Base-by-base conservation (phyloP, 1,140 invertebrate species). In the Plutomurus gul region DNA sequence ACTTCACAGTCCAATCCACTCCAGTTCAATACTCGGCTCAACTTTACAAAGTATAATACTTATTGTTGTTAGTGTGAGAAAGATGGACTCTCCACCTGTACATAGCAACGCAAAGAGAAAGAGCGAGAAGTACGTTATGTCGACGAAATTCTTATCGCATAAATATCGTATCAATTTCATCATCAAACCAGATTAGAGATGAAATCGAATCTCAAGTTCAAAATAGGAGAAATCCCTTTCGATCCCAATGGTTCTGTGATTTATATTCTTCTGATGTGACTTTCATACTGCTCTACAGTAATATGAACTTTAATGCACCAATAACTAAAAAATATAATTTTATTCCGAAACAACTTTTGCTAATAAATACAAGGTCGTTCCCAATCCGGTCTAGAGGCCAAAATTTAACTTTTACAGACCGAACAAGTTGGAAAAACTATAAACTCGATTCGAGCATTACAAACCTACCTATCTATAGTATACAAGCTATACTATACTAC, bases 311-410 rank as follows among this genome's bases (percentile, higher is more conserved):
- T 4, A 3, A 43, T 43, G 7, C 39, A 43, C 7, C 39, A 3
- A 2, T 2, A 43, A 10, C 39, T 43, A 43, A n/a, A 3, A 43
- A n/a, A 43, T 43, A n/a, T 30, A 65, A 65, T 65, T 65, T 65
- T 25, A 33, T 65, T 30, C 27, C 18, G 3, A 33, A n/a, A 65
- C 18, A 18, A 51, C 10, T 22, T 25, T 51, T 65, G 56, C 25
- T 65, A 65, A 65, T 30, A 65, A 65, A 65, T 65, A 16, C 56
- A 65, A 65, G 56, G 56, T 65, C 56, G 56, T 65, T 65, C n/a
- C 27, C 56, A 65, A n/a, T 65, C 27, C 56, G n/a, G 20, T 20
- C 20, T 16, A 56, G 6, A 10, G 18, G 2, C 16, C 56, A 25
- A 16, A n/a, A 36, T 65, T 13, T 51, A 51, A 22, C 47, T n/a